Conservation (phyloP, 2,113 vertebrate species). For the Pelobates fuscus region DNA sequence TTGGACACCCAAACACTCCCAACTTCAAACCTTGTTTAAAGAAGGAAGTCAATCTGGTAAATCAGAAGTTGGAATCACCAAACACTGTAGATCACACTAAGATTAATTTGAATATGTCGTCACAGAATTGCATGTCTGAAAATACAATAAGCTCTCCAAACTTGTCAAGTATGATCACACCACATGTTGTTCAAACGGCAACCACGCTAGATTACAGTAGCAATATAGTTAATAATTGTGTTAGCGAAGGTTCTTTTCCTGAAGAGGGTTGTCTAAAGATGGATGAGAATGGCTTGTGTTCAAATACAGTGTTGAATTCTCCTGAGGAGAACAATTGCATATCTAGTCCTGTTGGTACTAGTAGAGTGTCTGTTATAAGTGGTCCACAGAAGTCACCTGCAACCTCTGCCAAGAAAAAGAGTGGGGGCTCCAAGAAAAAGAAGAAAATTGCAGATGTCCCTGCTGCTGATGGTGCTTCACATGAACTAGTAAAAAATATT, state of each 20-base stretch:
- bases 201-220: slow-evolving; percentile 27
- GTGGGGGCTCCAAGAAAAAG: slow-evolving; percentile 70
- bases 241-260: slow-evolving; percentile 58
- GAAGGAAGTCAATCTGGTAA: slow-evolving; percentile 77
- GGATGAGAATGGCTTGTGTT: slow-evolving; percentile 65
- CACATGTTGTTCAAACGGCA: not conserved
- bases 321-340: slow-evolving; percentile 49
- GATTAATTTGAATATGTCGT: not conserved
- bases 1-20: slow-evolving; percentile 67
- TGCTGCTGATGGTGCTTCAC: slow-evolving; percentile 55
- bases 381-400: slow-evolving; percentile 64
- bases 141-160: not conserved
- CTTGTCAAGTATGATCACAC: not conserved
- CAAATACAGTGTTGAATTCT: slow-evolving; percentile 64
- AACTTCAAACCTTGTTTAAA: slow-evolving; percentile 61
- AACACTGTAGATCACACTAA: slow-evolving; percentile 56
- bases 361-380: slow-evolving; percentile 73
- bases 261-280: slow-evolving; percentile 67
- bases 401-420: slow-evolving; percentile 65
- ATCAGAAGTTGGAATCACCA: slow-evolving; percentile 76
- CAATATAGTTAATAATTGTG: not conserved
- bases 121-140: slow-evolving; percentile 55
- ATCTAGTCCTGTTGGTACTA: slow-evolving; percentile 49
- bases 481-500: slow-evolving; percentile 62
- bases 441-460: slow-evolving; percentile 65